A percentile compares a stretch with the other conserved stretches of the same genome.
These are phyloP conservation scores for Eulemur macaco DNA, from an alignment of 2,113 vertebrate genomes.

Conservation along the genomic window DNA sequence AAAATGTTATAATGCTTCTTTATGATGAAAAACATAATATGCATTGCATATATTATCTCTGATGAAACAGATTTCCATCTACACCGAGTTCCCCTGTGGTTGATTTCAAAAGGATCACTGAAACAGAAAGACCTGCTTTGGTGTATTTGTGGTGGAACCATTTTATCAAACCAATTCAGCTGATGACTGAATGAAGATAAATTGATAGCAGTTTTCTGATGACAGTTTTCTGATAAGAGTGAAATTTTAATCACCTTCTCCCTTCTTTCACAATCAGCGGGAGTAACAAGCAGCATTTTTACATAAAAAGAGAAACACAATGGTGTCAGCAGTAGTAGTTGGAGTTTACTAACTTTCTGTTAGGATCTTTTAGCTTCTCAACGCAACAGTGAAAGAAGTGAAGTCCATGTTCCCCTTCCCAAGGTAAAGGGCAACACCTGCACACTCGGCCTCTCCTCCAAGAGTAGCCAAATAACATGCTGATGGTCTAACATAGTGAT, in stretches of 20 bases:
- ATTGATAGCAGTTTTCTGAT: neutral
- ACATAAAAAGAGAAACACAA: slow-evolving; percentile 42
- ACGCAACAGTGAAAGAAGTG: neutral
- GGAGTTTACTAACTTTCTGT: neutral
- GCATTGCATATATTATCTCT: slow-evolving; percentile 37
- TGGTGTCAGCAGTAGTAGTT: neutral
- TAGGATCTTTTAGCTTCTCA: neutral
- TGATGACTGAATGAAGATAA: neutral
- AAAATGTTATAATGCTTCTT: slow-evolving; percentile 43
- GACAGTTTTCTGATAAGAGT: slow-evolving; percentile 23
- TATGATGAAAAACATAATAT: slow-evolving; percentile 43
- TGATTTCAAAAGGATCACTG: slow-evolving; percentile 59
- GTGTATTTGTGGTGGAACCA: neutral
- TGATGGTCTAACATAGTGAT: neutral
- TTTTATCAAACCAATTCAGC: slow-evolving; percentile 52
- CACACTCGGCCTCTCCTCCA: neutral
- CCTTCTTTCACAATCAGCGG: slow-evolving; percentile 29
- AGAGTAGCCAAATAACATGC: neutral
- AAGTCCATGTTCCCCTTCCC: neutral
- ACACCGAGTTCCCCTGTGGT: neutral
- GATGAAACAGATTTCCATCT: slow-evolving; percentile 54
- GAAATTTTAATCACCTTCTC: slow-evolving; percentile 30
- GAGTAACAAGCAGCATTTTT: slow-evolving; percentile 34
- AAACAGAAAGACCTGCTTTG: slow-evolving; percentile 45
- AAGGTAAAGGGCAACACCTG: neutral